Evolutionary conservation across 2,797 vertebrate species (phyloP), one percentile per base, ranked within the genome.

Genomic region (Acropternis orthonyx): DNA sequence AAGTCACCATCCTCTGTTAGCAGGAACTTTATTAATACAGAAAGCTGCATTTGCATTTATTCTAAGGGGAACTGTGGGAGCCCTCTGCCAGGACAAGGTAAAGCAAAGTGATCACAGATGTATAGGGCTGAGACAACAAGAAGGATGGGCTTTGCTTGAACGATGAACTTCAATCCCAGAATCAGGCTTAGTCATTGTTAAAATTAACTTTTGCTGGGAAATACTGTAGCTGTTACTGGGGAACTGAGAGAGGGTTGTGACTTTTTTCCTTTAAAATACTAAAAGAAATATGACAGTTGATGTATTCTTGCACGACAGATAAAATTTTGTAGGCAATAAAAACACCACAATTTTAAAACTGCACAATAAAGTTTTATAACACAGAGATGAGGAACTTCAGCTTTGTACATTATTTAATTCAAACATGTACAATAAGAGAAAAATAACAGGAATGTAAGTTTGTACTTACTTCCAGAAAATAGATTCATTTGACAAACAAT

Each of bases 381-480:
- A 96, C 77, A 80, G 24, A 83, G 71, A 74, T 91, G 58, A 96
- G 46, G 41, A 94, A 88, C 67, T 80, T 93, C 87, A 88, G 85
- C 59, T 88, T 97, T 95, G 95, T 95, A 97, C 92, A 93, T 97
- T 94, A 96, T 93, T 95, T 94, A 95, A 97, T 95, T 97, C 95
- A 97, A 98, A 97, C 94, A 96, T 82, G 82, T 92, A 97, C 81
- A 96, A 9, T 63, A 85, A 87, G 52, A 96, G 95, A 83, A 97
- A 97, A 97, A 96, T 91, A 96, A 94, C 8, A 63, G 86, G 94
- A 96, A 96, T 93, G 82, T 85, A 87, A 85, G 83, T 94, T 86
- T 92, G 76, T 80, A 95, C 71, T 93, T 91, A 95, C 97, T 97
- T 97, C 96, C 95, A 97, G 97, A 94, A 97, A 95, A 95, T 78